Percentiles rank a stretch among this genome's conserved stretches.
These are phyloP conservation scores for Crotalus viridis DNA, from an alignment of 2,113 vertebrate genomes.

Conservation along the genomic window DNA sequence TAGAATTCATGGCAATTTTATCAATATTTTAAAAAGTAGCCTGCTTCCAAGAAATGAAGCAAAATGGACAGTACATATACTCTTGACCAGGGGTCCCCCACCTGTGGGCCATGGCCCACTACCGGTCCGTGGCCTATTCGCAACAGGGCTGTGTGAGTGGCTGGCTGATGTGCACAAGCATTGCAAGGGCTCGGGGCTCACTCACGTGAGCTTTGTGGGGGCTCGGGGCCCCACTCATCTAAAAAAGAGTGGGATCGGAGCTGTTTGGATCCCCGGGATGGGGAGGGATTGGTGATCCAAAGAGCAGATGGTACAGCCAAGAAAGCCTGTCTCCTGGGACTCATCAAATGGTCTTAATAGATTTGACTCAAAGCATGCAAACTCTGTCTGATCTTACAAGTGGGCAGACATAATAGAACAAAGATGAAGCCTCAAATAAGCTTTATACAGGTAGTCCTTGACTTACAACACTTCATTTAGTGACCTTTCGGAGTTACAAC, in stretches of 20 bases:
- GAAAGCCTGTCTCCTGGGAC: background rate
- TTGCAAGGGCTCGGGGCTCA: too few relatives aligned
- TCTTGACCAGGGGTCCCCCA: background rate
- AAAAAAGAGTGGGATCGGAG: background rate
- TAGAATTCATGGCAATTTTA: background rate
- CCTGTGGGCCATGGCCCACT: too few relatives aligned
- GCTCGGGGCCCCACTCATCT: background rate
- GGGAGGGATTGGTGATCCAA: background rate
- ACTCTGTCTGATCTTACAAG: background rate
- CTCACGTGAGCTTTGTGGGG: too few relatives aligned
- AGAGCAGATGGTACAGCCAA: background rate
- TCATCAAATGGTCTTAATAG: background rate
- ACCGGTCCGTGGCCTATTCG: too few relatives aligned
- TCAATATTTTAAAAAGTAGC: background rate
- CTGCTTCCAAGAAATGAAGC: background rate
- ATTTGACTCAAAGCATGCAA: background rate
- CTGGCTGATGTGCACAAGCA: too few relatives aligned
- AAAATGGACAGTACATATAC: background rate
- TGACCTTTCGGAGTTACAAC: background rate
- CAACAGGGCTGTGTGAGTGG: too few relatives aligned
- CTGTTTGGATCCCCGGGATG: background rate
- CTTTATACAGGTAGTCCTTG: background rate
- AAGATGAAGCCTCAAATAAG: background rate
- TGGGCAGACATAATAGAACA: background rate
- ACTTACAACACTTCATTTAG: background rate